Base-by-base conservation (phyloP, 2,888 invertebrate species). In the Melieria picta region DNA sequence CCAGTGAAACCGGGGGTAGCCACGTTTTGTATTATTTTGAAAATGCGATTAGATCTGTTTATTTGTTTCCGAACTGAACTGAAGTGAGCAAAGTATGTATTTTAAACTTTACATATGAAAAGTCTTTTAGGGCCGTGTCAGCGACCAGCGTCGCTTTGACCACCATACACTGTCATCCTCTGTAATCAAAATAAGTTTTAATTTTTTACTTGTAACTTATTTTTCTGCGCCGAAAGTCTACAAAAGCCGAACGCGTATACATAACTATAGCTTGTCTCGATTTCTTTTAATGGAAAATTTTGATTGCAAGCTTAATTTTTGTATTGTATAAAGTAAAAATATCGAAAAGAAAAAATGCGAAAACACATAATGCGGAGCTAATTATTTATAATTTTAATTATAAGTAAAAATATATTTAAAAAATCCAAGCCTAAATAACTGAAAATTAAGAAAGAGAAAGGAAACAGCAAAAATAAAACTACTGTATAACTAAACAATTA, bases 221-320 rank as follows among this genome's bases (percentile, higher is more conserved):
- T 13, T 56, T 56, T 45, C 13, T 45, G 46, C 45, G 43, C 43
- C 5, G 13, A 65, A 65, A 58, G 16, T 3, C 30, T 47, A 58
- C 5, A 55, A 65, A 47, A 64, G n/a, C 55, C 55, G 13, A 65
- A 64, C 1, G n/a, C 42, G 55, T 7, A 11, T 45, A 65, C 10
- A 11, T 43, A 65, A 43, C 13, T 42, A 65, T 4, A 55, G 64
- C 64, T 65, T 65, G 43, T 65, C 45, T 7, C 64, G 55, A 10
- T 65, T 65, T 65, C 55, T 55, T 13, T 9, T 7, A 55, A 55
- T 50, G 43, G 55, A 64, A 58, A 65, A 45, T 55, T 16, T 50
- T 16, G 13, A 65, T 55, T n/a, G 11, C 52, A 65, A 65, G 64
- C 64, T 64, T 65, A 45, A 6, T 43, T 55, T 65, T 55, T 52